Base-by-base conservation (phyloP, 2,797 vertebrate species). In the Cottoperca gobio region DNA sequence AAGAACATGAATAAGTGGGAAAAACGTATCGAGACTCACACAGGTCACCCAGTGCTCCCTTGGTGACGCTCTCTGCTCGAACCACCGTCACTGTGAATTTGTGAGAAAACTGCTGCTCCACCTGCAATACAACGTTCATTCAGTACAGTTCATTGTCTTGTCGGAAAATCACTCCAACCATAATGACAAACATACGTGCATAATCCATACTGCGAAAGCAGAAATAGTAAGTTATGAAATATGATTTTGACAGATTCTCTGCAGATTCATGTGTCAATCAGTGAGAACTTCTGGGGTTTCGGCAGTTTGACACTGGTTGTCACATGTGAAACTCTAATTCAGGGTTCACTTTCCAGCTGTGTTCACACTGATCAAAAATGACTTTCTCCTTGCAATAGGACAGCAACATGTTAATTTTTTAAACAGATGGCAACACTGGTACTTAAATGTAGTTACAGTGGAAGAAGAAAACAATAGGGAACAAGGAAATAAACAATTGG, bases 21-120 rank as follows among this genome's bases (percentile, higher is more conserved):
- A 6, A 3, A 7, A 50, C 6, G 17, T 16, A 31, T 11, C 8
- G 28, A 67, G 82, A 97, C 98, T 98, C 89, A 99, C 97, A 87
- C 89, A 99, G 94, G 82, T 99, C 98, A 43, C 98, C 98, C 46
- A 99, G 93, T 0, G 96, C 93, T 86, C 98, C 98, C 86, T 99
- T 99, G 6, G 98, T 99, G 78, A 99, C 98, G 81, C 94, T 97
- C 67, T 96, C 95, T 28, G 98, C 98, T 78, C 89, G 86, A 78
- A 95, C 86, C 12, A 99, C 96, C 1, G 93, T 97, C 70, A 98
- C 97, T 0, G 89, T 96, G 77, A 99, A 95, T 86, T 95, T 95
- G 90, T 99, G 97, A 31, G 97, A 99, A 81, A 98, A 97, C 84
- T 99, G 98, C 80, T 98, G 97, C 33, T 99, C 97, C 84, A 99